These are phyloP conservation scores for Zophobas morio DNA, from an alignment of 1,140 invertebrate species.

Conservation along the genomic window DNA sequence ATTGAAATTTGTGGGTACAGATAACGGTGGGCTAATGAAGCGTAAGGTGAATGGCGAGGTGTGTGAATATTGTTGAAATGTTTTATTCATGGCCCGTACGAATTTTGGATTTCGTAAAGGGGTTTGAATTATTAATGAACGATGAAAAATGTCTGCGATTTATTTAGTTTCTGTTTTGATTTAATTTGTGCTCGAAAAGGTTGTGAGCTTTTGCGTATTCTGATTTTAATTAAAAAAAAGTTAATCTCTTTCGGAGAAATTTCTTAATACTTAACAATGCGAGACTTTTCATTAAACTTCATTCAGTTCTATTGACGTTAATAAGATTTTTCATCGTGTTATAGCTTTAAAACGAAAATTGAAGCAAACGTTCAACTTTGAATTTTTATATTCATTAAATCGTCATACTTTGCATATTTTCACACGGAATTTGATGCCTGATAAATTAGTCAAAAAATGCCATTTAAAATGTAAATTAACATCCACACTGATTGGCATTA, in stretches of 20 bases:
- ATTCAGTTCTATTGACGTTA: neutral
- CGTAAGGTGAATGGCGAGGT: slow-evolving; percentile 17
- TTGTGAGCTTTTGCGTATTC: neutral
- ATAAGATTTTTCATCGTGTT: too few species aligned
- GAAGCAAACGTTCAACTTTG: too few species aligned
- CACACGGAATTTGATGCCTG: slow-evolving; percentile 15
- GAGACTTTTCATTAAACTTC: slow-evolving; percentile 6
- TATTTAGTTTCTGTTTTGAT: neutral
- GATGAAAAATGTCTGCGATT: slow-evolving; percentile 6
- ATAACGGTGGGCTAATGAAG: slow-evolving; percentile 11
- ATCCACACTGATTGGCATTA: slow-evolving; percentile 12
- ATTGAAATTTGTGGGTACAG: slow-evolving; percentile 19
- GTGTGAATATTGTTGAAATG: slow-evolving; percentile 32
- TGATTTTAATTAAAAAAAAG: slow-evolving; percentile 4
- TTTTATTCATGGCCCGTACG: slow-evolving; percentile 24
- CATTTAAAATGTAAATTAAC: slow-evolving; percentile 30
- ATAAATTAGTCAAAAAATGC: neutral
- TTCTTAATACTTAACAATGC: neutral
- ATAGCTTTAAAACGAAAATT: too few species aligned
- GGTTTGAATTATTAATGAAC: slow-evolving; percentile 31
- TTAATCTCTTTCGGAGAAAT: slow-evolving; percentile 1
- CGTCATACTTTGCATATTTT: slow-evolving; percentile 12
- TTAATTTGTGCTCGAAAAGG: slow-evolving; percentile 1
- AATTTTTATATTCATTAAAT: neutral
- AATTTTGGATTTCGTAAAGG: slow-evolving; percentile 10